A percentile compares a stretch with the other conserved stretches of the same genome.
These are phyloP conservation scores for Andrena hattorfiana DNA, from an alignment of 2,888 invertebrate genomes.

Conservation along the genomic window DNA sequence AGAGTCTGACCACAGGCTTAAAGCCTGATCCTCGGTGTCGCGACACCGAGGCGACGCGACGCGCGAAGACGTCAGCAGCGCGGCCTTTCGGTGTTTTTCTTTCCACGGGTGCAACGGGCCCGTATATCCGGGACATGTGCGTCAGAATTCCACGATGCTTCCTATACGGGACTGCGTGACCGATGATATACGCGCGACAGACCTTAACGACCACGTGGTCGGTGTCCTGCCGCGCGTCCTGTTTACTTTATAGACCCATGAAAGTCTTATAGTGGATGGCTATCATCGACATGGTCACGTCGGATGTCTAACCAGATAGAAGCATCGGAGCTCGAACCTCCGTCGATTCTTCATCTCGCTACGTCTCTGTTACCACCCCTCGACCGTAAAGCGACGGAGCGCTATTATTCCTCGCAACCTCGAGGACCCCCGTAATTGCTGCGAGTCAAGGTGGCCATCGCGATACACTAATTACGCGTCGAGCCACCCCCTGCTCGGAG, in stretches of 20 bases:
- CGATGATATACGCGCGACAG: slow-evolving; percentile 62
- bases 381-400: not conserved
- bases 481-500: not conserved
- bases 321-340: not conserved
- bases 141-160: slow-evolving; percentile 56
- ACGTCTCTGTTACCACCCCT: not conserved
- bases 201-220: slow-evolving; percentile 41
- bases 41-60: slow-evolving; percentile 13
- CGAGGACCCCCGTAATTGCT: slow-evolving; percentile 28
- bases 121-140: slow-evolving; percentile 75
- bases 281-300: not conserved
- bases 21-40: slow-evolving; percentile 40
- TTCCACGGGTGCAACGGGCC: slow-evolving; percentile 35
- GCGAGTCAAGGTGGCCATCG: slow-evolving; percentile 45
- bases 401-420: slow-evolving; percentile 16
- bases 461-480: slow-evolving; percentile 48
- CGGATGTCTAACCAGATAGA: not conserved
- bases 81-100: slow-evolving; percentile 54
- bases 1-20: slow-evolving; percentile 57
- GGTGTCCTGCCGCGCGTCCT: slow-evolving; percentile 35
- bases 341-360: not conserved
- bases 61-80: slow-evolving; percentile 25
- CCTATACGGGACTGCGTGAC: slow-evolving; percentile 46
- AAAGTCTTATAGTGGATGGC: not conserved
- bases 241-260: slow-evolving; percentile 31